Evolutionary conservation across 1,140 invertebrate genomes (phyloP), one percentile per base, ranked within the genome.

Genomic region (Akabosia matsudoensis): DNA sequence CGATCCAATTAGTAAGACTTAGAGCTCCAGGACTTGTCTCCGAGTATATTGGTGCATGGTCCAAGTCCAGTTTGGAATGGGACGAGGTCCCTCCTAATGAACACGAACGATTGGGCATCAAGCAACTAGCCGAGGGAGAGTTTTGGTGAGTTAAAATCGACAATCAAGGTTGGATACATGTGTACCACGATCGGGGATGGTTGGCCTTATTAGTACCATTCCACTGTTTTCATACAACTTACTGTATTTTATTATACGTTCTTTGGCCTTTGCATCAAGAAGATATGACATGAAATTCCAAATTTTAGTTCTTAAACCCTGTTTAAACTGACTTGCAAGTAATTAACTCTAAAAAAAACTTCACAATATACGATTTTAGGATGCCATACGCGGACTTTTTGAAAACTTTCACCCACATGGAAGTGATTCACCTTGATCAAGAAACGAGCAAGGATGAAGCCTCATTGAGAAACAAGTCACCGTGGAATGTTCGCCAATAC

Each of bases 391-490:
- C 89, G 3, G 93, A 96, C 83, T 95, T 96, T 82, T 88, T 92
- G 33, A 90, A 91, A 82, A 91, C 92, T 0, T 96, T 96, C 84
- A 91, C 91, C 7, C 90, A 92, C 74, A 85, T 96, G 70, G 94
- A 96, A 86, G 89, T 94, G 24, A 91, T 96, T 14, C 94, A 96
- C 86, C 86, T 96, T 71, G 94, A 96, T 81, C 90, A 88, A 52
- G 93, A 96, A 82, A 95, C 93, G 22, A 91, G 92, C 72, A 87
- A 90, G 79, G 93, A 94, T 77, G 95, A 97, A 84, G 89, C 91
- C 0, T 92, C 92, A 13, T 85, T 96, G 7, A 88, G 91, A 72
- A 90, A 90, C 76, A 93, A 93, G 80, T 88, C 88, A 56, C 90
- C 90, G 0, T 96, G 94, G 94, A 92, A 93, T 81, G 92, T 94